Evolutionary conservation across 2,113 vertebrate genomes (phyloP), one percentile per base, ranked within the genome.

Genomic region (Nyctibius bracteatus): DNA sequence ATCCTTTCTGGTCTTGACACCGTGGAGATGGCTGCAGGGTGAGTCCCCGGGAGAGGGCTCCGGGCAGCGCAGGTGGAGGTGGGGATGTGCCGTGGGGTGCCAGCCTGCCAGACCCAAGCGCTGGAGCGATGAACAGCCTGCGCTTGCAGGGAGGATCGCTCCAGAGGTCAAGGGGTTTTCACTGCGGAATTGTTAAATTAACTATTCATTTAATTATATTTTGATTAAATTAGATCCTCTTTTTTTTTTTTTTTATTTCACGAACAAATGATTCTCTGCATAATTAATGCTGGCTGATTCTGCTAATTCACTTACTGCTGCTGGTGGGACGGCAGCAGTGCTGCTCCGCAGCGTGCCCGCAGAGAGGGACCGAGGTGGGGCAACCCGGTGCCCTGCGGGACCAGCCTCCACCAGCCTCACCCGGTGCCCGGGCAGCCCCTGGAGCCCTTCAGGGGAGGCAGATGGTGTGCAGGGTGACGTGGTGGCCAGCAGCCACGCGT

Each of bases 131-230:
- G 28, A 31, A 2, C 47, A 77, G 44, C n/a, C 57, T 2, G 6
- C 25, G 59, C 10, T 1, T 55, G 71, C 75, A 88, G 70, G 55
- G 37, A 80, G 62, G 30, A 61, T 5, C 47, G 52, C 65, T 86
- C 55, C 46, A 31, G 75, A 78, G 83, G 52, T 81, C 81, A 41
- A 70, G 37, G 62, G 70, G 66, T 71, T 92, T 93, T 51, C 78
- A 68, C 79, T 77, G 79, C 7, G 5, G 66, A 90, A 78, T 47
- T 94, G 70, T 81, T 85, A 65, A 91, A 92, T 95, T 87, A 94
- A 85, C 65, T 81, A 84, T 79, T 95, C 73, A 79, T 94, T 95
- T 87, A 87, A 95, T 96, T 94, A 63, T 77, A 54, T 85, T 96
- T 94, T 89, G 44, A 96, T 96, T 89, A 51, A 96, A 95, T 95